Evolutionary conservation across 2,113 vertebrate species (phyloP).

Genomic region (Ibidorhyncha struthersii): DNA sequence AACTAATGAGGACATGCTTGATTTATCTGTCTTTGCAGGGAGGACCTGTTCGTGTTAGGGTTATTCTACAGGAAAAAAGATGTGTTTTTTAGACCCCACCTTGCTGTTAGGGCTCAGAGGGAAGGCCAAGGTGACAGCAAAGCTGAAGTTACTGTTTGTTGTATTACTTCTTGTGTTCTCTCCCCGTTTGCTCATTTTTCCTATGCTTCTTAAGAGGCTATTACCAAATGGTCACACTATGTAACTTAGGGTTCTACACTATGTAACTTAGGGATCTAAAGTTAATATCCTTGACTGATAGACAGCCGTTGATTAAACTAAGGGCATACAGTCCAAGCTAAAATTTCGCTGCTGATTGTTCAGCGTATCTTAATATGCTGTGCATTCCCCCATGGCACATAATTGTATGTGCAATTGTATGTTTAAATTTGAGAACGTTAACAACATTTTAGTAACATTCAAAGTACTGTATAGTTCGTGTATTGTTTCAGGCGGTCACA

Average conservation of each 20-base stretch:
- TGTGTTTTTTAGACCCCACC: not conserved
- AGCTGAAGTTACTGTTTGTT: not conserved
- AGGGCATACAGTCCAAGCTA: not conserved
- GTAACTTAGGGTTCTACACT: not conserved
- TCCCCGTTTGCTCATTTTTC: not conserved
- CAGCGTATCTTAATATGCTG: accelerated
- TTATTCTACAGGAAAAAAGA: not conserved
- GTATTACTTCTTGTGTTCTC: not conserved
- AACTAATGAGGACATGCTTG: not conserved
- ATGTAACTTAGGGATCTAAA: not conserved
- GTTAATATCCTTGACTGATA: not conserved
- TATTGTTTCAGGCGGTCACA: not conserved
- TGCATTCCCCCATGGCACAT: not conserved
- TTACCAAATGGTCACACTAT: not conserved
- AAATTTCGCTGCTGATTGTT: not conserved
- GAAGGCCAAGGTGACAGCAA: not conserved
- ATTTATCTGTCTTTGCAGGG: not conserved
- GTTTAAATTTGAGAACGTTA: not conserved
- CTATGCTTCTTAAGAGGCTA: not conserved
- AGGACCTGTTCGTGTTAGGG: not conserved
- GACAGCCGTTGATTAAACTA: not conserved
- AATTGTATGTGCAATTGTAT: not conserved
- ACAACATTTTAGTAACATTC: not conserved
- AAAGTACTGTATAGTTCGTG: not conserved
- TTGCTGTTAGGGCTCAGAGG: not conserved